Conservation (phyloP, 2,888 invertebrate species). For the Chaetogeoica ovagalla region DNA sequence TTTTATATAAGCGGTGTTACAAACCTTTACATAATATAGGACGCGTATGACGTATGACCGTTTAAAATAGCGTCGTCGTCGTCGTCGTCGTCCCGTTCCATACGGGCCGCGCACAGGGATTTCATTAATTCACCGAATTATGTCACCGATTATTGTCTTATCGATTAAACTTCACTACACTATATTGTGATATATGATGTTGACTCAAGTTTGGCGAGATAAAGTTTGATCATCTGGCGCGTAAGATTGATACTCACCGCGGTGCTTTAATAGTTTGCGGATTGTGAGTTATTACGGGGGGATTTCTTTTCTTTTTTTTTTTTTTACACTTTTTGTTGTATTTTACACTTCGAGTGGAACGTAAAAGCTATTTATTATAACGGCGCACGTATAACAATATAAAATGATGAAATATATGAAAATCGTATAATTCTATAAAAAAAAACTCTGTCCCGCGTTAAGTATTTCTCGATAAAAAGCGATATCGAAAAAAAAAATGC, state of each 20-base stretch:
- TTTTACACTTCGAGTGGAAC: constrained; percentile 20
- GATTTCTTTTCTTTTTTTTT: constrained; percentile 11
- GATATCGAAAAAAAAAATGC: too few relatives aligned
- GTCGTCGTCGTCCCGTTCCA: too few relatives aligned
- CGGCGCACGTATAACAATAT: not conserved
- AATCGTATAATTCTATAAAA: too few relatives aligned
- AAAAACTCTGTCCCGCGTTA: too few relatives aligned
- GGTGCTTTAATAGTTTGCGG: constrained; percentile 13
- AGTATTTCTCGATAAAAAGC: too few relatives aligned
- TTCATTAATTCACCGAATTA: constrained; percentile 41
- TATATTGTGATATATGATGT: constrained; percentile 35
- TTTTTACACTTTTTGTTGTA: constrained; percentile 2
- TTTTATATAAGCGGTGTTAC: too few relatives aligned
- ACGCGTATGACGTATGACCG: too few relatives aligned
- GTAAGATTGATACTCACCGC: constrained; percentile 36
- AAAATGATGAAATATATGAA: not conserved
- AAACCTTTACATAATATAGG: too few relatives aligned
- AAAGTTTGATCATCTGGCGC: constrained; percentile 24
- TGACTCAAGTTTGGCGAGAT: constrained; percentile 36
- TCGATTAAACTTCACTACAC: constrained; percentile 39
- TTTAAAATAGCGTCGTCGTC: too few relatives aligned
- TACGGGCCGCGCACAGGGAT: not conserved
- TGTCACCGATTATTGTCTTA: constrained; percentile 40
- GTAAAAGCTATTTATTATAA: constrained; percentile 25
- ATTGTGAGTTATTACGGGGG: constrained; percentile 3